phyloP scores from a whole-genome alignment of 2,888 invertebrate species.

The Pheosia gnoma region DNA sequence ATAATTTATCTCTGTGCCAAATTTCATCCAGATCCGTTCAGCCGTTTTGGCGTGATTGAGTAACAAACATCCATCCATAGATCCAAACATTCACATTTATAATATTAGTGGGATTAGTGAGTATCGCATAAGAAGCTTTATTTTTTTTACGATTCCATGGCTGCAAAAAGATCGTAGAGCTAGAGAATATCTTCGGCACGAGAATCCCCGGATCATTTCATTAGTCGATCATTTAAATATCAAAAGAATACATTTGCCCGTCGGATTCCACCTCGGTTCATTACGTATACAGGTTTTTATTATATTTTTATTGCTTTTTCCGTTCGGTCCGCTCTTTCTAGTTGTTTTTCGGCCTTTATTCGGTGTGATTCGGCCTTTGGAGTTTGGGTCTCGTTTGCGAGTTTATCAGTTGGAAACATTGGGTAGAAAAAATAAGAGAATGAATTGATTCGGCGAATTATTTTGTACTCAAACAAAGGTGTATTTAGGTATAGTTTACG shows the following conservation, averaged over 20 bases:
- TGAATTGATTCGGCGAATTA: too few relatives aligned
- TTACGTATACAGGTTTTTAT: conserved; percentile 41
- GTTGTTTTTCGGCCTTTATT: conserved; percentile 16
- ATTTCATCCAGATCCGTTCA: too few relatives aligned
- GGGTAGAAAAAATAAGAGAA: not conserved
- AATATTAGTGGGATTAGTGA: too few relatives aligned
- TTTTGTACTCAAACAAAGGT: too few relatives aligned
- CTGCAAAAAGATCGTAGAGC: conserved; percentile 11
- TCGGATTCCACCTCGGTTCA: conserved; percentile 47
- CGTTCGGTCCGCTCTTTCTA: conserved; percentile 15
- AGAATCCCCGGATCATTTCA: conserved; percentile 59
- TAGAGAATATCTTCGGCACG: conserved; percentile 11
- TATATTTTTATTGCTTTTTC: conserved; percentile 38
- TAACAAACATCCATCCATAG: too few relatives aligned
- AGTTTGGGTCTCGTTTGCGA: conserved; percentile 9
- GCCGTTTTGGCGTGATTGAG: too few relatives aligned
- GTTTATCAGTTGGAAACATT: not conserved
- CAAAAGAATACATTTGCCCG: conserved; percentile 70
- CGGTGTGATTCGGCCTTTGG: conserved; percentile 4
- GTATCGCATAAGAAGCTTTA: too few relatives aligned
- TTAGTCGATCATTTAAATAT: conserved; percentile 71
- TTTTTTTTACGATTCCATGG: not conserved
- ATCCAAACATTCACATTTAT: too few relatives aligned
- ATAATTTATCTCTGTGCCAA: too few relatives aligned
- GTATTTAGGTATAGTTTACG: too few relatives aligned